Evolutionary conservation across 2,888 invertebrate species (phyloP), one percentile per base, ranked within the genome.

Genomic region (Neoitamus cyanurus): DNA sequence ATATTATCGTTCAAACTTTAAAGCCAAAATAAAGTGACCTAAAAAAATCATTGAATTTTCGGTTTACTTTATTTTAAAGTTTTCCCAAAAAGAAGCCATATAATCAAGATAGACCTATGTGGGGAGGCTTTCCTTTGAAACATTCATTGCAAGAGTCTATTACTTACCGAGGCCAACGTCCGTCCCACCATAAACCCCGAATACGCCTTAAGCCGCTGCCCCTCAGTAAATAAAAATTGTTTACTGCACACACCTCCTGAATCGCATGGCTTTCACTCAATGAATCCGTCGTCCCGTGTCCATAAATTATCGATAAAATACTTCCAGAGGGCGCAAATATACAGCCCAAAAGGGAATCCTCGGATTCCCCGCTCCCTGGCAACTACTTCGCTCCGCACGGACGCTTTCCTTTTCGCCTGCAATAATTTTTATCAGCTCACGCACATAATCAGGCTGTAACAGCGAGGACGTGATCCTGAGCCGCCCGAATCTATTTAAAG

Each of bases 341-440:
- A 58, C 20, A 20, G 20, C 58, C 58, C 34, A 15, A 73, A 73
- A 15, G 31, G 31, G 36, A 36, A 34, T 20, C 7, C 6, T 58
- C 15, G 58, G 9, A 20, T 15, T 6, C 20, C 0, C 3, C 15
- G 58, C 25, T 20, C 58, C 15, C n/a, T 2, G 15, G 73, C 13
- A 42, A 37, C 46, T 77, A 46, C 37, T 30, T 30, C n/a, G 46
- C 77, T 77, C 46, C 77, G 37, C 77, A 77, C 30, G 77, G 77
- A 31, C 28, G 58, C 58, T 58, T 25, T 20, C 9, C 9, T 34
- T 58, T 58, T 58, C 58, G 58, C 46, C 25, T 30, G 46, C 77
- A 42, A 77, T 77, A 77, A 77, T 37, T 77, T 77, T 77, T 77
- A 77, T 46, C 77, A 77, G 46, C 46, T 77, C 77, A 77, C 77